A percentile compares a stretch with the other conserved stretches of the same genome.
phyloP scores from a whole-genome alignment of 2,888 invertebrate species.

The Cheilosia vulpina region DNA sequence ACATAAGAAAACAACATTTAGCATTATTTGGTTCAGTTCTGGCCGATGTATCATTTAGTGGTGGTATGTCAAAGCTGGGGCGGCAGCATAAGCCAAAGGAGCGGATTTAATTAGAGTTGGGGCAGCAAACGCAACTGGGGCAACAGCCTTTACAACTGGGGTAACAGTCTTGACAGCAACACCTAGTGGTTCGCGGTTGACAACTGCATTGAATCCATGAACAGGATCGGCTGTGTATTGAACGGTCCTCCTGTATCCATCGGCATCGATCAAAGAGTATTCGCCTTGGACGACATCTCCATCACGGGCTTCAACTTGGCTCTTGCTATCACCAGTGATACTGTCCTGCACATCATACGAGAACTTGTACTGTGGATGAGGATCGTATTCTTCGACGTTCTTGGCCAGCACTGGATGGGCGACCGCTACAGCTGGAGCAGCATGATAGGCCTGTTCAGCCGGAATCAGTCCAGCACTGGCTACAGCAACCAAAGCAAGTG shows the following conservation, averaged over 20 bases:
- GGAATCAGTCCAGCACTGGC: constrained; percentile 77
- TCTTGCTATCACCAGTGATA: constrained; percentile 82
- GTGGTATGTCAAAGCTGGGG: constrained; percentile 44
- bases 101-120: constrained; percentile 54
- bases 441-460: constrained; percentile 64
- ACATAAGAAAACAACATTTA: constrained; percentile 38
- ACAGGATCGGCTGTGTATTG: constrained; percentile 84
- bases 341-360: constrained; percentile 83
- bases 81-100: constrained; percentile 48
- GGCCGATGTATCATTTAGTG: constrained; percentile 34
- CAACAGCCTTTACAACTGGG: constrained; percentile 43
- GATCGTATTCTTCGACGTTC: constrained; percentile 76
- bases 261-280: constrained; percentile 83
- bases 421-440: constrained; percentile 58
- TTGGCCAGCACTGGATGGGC: constrained; percentile 74
- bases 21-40: constrained; percentile 58
- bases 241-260: constrained; percentile 86
- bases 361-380: constrained; percentile 81
- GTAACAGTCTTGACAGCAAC: constrained; percentile 71
- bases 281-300: constrained; percentile 85
- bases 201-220: constrained; percentile 75
- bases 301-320: constrained; percentile 85
- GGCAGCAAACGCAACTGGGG: constrained; percentile 47
- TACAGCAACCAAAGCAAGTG: constrained; percentile 78
- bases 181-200: constrained; percentile 75